Percentiles rank a stretch among this genome's conserved stretches.
Conservation (phyloP, 2,888 invertebrate genomes). For the Thymelicus lineola region DNA sequence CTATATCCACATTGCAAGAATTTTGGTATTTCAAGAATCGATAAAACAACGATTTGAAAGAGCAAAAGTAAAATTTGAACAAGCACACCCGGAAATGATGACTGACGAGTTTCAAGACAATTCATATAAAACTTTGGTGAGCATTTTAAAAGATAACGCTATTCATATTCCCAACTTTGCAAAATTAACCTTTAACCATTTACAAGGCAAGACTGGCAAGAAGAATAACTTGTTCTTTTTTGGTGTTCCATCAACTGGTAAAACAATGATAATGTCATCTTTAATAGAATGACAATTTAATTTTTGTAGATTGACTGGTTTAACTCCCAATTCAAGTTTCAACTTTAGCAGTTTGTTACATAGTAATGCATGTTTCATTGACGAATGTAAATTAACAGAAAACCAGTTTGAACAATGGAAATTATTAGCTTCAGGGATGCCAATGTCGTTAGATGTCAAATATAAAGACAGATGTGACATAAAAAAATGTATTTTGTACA, state of each 20-base stretch:
- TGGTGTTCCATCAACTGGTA: background rate
- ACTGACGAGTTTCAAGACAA: background rate
- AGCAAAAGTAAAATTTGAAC: background rate
- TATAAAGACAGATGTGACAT: conserved; percentile 36
- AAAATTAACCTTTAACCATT: background rate
- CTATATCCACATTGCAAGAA: background rate
- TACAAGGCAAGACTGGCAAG: background rate
- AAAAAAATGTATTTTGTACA: background rate
- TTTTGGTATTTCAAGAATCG: conserved; percentile 2
- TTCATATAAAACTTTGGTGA: background rate
- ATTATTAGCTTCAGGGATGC: conserved; percentile 45
- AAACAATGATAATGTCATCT: background rate
- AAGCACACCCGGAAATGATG: background rate
- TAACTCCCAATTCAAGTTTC: background rate
- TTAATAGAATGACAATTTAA: background rate
- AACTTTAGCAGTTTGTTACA: background rate
- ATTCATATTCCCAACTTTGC: background rate
- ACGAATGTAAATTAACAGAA: conserved; percentile 52
- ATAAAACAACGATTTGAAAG: background rate
- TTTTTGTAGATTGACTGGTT: background rate
- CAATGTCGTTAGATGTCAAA: conserved; percentile 47
- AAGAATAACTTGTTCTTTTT: background rate
- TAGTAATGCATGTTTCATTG: conserved; percentile 45
- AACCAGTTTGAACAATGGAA: conserved; percentile 58
- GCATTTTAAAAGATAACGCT: background rate